Evolutionary conservation across 1,140 invertebrate species (phyloP).

Genomic region (Homarus americanus): DNA sequence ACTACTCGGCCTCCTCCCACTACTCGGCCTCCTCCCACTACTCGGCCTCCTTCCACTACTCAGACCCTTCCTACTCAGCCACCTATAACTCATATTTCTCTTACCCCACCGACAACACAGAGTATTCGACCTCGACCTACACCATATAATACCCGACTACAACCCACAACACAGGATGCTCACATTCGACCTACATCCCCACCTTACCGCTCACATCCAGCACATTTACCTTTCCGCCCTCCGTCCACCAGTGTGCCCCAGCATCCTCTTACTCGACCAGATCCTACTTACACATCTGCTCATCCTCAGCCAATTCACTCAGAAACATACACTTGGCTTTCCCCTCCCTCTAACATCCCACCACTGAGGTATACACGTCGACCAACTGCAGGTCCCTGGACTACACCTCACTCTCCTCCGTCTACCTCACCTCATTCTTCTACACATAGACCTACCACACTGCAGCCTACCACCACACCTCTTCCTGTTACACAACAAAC

Average conservation of each 20-base stretch:
- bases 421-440: not conserved
- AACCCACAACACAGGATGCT: not conserved
- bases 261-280: not conserved
- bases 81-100: not conserved
- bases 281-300: not conserved
- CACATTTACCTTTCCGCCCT: not conserved
- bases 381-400: not conserved
- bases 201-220: not conserved
- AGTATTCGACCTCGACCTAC: not conserved
- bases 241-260: not conserved
- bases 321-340: not conserved
- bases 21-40: not conserved
- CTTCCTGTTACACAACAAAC: not conserved
- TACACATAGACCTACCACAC: not conserved
- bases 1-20: not conserved
- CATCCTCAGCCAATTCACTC: not conserved
- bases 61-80: too few relatives aligned
- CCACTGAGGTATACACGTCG: slow-evolving; percentile 48
- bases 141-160: too few relatives aligned
- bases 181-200: not conserved
- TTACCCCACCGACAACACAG: not conserved
- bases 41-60: slow-evolving; percentile 2
- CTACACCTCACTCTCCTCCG: not conserved
- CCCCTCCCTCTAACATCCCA: slow-evolving; percentile 14
- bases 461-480: not conserved